A percentile compares a stretch with the other conserved stretches of the same genome.
Conservation (phyloP, 2,113 vertebrate species). For the Theristicus caerulescens region DNA sequence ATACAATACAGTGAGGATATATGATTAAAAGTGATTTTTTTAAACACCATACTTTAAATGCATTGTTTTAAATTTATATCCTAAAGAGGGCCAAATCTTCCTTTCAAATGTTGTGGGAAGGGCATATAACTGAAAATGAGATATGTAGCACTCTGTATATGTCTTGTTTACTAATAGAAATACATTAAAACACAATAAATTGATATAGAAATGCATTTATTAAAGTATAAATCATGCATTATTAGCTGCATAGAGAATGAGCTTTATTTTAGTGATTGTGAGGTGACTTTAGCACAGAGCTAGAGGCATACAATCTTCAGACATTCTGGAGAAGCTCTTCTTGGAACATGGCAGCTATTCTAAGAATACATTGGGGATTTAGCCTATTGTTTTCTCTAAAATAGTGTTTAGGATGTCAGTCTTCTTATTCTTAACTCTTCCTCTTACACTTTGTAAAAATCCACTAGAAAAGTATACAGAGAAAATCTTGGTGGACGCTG, state of each 20-base stretch:
- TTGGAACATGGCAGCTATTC: not conserved
- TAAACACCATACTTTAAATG: not conserved
- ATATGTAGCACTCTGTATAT: not conserved
- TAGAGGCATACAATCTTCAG: not conserved
- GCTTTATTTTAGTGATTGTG: not conserved
- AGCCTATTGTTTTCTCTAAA: not conserved
- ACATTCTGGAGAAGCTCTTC: not conserved
- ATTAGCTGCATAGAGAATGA: not conserved
- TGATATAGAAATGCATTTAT: not conserved
- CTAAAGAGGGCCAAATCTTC: not conserved
- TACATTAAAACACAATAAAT: not conserved
- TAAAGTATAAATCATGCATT: not conserved
- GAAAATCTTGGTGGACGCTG: not conserved
- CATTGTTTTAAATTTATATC: not conserved
- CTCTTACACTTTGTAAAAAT: not conserved
- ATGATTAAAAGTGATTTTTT: not conserved
- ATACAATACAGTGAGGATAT: not conserved
- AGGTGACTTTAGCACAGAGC: not conserved
- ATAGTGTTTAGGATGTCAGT: not conserved
- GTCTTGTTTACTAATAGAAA: not conserved
- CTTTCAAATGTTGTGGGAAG: not conserved
- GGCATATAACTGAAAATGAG: not conserved
- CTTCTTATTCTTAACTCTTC: not conserved
- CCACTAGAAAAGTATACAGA: not conserved
- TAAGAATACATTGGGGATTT: not conserved